Evolutionary conservation across 2,113 vertebrate species (phyloP).

Genomic region (Scatophagus argus): DNA sequence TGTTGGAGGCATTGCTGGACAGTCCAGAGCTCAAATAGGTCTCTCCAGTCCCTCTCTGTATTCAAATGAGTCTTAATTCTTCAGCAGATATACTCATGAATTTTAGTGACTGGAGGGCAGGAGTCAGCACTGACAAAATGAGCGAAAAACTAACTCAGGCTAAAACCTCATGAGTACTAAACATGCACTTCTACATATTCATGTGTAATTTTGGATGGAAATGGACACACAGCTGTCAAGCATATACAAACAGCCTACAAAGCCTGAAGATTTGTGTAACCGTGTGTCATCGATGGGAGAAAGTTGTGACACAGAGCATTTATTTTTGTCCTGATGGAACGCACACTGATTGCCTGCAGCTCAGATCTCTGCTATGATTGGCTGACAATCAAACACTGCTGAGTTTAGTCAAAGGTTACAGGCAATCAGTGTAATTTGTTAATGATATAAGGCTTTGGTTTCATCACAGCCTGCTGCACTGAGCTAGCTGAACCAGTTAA

Average conservation of each 20-base stretch:
- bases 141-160: slow-evolving; percentile 30
- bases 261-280: slow-evolving; percentile 6
- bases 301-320: slow-evolving; percentile 45
- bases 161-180: slow-evolving; percentile 25
- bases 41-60: slow-evolving; percentile 36
- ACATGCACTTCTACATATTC: slow-evolving; percentile 38
- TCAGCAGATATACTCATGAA: slow-evolving; percentile 36
- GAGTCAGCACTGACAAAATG: slow-evolving; percentile 34
- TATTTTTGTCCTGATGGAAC: slow-evolving; percentile 56
- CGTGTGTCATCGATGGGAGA: slow-evolving; percentile 25
- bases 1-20: slow-evolving; percentile 13
- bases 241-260: slow-evolving; percentile 11
- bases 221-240: slow-evolving; percentile 1
- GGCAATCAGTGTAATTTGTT: slow-evolving; percentile 72
- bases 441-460: slow-evolving; percentile 62
- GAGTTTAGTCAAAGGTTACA: slow-evolving; percentile 69
- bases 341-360: slow-evolving; percentile 63
- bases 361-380: slow-evolving; percentile 58
- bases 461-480: slow-evolving; percentile 49
- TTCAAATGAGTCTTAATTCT: slow-evolving; percentile 49
- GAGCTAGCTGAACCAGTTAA: slow-evolving; percentile 46
- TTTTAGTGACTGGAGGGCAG: slow-evolving; percentile 27
- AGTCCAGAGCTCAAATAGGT: slow-evolving; percentile 14
- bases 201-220: slow-evolving; percentile 37
- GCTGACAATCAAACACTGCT: slow-evolving; percentile 66